phyloP scores from a whole-genome alignment of 2,113 vertebrate genomes.

The Dendrocopos noguchii region DNA sequence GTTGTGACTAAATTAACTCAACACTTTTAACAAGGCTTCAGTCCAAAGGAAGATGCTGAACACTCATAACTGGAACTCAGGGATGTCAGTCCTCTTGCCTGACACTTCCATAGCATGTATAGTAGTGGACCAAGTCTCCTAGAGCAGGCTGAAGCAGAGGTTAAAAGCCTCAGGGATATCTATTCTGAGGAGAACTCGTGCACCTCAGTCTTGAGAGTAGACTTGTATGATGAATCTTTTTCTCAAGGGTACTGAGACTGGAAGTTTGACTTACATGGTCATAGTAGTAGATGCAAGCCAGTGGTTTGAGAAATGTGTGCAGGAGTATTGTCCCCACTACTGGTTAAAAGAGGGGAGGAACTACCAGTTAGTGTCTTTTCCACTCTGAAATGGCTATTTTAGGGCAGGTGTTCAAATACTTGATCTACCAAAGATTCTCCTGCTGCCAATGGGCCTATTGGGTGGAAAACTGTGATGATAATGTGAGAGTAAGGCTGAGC shows the following conservation, averaged over 20 bases:
- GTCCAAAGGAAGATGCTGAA: background rate
- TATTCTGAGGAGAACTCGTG: rapidly evolving
- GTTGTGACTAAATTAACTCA: background rate
- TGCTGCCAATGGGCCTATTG: background rate
- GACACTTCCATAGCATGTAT: background rate
- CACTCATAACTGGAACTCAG: background rate
- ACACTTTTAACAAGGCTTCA: background rate
- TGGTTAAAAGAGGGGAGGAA: background rate
- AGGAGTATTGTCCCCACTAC: background rate
- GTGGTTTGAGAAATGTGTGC: background rate
- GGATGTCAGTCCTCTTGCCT: background rate
- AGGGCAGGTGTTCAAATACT: background rate
- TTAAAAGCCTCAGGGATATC: background rate
- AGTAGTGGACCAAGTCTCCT: rapidly evolving
- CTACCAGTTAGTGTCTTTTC: background rate
- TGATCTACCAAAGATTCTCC: background rate
- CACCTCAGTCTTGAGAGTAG: background rate
- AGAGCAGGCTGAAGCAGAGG: background rate
- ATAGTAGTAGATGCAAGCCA: background rate
- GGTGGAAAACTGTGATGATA: background rate
- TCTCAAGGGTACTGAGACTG: background rate
- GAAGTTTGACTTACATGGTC: background rate
- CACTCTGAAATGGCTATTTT: background rate
- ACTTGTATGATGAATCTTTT: rapidly evolving
- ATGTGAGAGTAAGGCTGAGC: background rate